These are phyloP conservation scores for Urocolius indicus DNA, from an alignment of 2,113 vertebrate species.

Conservation along the genomic window DNA sequence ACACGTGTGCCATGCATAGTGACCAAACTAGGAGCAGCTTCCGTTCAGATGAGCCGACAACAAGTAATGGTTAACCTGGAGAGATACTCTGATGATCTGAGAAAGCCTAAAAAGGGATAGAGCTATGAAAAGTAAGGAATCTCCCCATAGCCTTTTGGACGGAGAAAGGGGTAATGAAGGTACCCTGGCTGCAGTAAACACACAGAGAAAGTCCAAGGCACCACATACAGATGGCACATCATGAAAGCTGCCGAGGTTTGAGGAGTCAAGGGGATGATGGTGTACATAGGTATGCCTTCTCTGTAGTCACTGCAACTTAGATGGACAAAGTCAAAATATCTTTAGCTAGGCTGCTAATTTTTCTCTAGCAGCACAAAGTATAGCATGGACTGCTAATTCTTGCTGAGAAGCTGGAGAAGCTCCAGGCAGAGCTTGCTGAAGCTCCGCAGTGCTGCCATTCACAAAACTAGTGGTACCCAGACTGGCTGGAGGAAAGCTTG, in stretches of 20 bases:
- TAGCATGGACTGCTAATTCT: background rate
- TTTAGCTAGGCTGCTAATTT: background rate
- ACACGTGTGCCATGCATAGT: background rate
- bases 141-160: background rate
- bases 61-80: background rate
- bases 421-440: background rate
- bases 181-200: background rate
- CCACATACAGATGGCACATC: background rate
- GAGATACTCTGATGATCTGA: background rate
- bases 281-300: background rate
- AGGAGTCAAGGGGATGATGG: background rate
- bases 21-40: background rate
- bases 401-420: background rate
- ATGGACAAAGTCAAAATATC: background rate
- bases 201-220: background rate
- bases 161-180: background rate
- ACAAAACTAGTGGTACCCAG: background rate
- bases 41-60: background rate
- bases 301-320: background rate
- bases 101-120: background rate
- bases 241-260: background rate
- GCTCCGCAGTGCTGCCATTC: background rate
- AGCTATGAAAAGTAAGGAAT: background rate
- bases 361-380: background rate
- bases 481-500: background rate